Conservation (phyloP, 2,888 invertebrate species). For the Argyresthia albistria region DNA sequence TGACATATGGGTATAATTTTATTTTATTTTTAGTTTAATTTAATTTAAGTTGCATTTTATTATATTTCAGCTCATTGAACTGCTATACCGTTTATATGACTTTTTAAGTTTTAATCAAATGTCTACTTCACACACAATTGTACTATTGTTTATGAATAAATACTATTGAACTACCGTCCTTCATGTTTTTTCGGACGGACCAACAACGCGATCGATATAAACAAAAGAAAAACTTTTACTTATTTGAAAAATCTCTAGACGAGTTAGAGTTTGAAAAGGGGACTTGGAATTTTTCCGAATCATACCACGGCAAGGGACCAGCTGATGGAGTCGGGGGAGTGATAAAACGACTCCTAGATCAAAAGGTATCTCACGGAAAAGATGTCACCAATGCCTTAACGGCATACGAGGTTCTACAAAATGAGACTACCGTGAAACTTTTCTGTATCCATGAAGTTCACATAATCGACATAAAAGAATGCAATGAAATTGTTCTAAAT, state of each 20-base stretch:
- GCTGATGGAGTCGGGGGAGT: conserved; percentile 7
- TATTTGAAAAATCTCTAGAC: not conserved
- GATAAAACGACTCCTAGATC: conserved; percentile 7
- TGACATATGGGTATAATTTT: conserved; percentile 1
- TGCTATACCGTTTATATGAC: too few relatives aligned
- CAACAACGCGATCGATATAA: conserved; percentile 5
- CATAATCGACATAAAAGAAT: not conserved
- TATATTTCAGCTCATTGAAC: too few relatives aligned
- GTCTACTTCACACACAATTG: too few relatives aligned
- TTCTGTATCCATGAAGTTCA: not conserved
- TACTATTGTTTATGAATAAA: too few relatives aligned
- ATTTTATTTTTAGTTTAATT: too few relatives aligned
- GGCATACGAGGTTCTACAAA: not conserved
- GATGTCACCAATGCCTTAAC: too few relatives aligned
- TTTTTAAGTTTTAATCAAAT: too few relatives aligned
- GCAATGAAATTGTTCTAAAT: not conserved
- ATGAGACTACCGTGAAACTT: not conserved
- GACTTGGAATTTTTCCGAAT: not conserved
- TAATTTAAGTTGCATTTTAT: too few relatives aligned
- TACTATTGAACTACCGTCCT: not conserved
- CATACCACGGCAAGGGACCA: conserved; percentile 5
- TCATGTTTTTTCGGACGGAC: conserved; percentile 6
- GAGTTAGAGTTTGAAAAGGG: conserved; percentile 4
- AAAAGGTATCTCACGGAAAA: conserved; percentile 5
- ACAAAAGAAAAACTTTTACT: conserved; percentile 6